Evolutionary conservation across 2,888 invertebrate species (phyloP), one percentile per base, ranked within the genome.

Genomic region (Pseudococcus longispinus): DNA sequence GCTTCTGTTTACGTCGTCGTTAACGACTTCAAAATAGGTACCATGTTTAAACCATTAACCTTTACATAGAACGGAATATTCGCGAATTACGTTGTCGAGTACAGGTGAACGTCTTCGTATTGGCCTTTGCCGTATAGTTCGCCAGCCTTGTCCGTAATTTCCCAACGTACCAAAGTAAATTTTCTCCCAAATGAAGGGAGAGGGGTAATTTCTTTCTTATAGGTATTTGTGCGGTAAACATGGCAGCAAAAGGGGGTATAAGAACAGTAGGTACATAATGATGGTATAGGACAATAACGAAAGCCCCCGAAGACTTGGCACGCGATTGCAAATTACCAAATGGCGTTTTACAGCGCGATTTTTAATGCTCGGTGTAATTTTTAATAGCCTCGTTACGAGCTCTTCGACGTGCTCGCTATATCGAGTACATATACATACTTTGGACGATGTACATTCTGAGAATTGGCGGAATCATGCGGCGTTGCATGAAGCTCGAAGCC

Each of bases 1-100:
- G 77, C 77, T 80, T 80, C 77, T 80, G 77, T 42, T 80, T 80
- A 80, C 77, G 77, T 80, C 77, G 42, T 80, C 77, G 77, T 80
- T 80, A 80, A 80, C 77, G 42, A 42, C 20, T 42, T 18, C 20
- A 26, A 42, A 80, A 80, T 80, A 80, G 42, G 37, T 80, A 80
- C 37, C 77, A 42, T 80, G 74, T 42, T 80, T 80, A 80, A 80
- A 80, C 32, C 77, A 80, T 80, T 80, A 80, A 80, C 77, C 77
- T 80, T 80, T 80, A 80, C 77, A 20, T n/a, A 55, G 8, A 55
- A 20, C 0, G n/a, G 37, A 32, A 70, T 70, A 70, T 29, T 80
- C 77, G 77, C 77, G 32, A 80, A 42, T 37, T 80, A 80, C 15
- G 18, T 80, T n/a, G 77, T 37, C 18, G 32, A 74, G 42, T 80